Percentiles rank a stretch among this genome's conserved stretches.
Conservation (phyloP, 2,888 invertebrate species). For the Smittia aterrima region DNA sequence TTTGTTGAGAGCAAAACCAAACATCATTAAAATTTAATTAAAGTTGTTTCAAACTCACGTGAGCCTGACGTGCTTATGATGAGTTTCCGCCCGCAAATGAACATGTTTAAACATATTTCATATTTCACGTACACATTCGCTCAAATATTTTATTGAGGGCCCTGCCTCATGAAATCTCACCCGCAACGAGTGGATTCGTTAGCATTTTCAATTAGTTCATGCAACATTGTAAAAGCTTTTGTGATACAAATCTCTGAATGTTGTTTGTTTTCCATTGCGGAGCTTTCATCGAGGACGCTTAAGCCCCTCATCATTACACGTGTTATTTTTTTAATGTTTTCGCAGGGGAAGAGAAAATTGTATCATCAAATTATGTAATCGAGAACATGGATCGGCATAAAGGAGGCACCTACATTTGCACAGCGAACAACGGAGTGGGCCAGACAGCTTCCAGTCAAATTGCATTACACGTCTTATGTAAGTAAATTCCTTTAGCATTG, state of each 20-base stretch:
- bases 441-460: conserved; percentile 57
- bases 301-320: conserved; percentile 1
- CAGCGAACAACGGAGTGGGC: conserved; percentile 58
- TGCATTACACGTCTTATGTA: conserved; percentile 58
- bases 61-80: conserved; percentile 38
- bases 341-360: conserved; percentile 57
- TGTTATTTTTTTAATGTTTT: background rate
- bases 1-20: background rate
- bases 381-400: conserved; percentile 58
- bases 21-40: conserved; percentile 41
- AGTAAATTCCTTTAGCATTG: conserved; percentile 47
- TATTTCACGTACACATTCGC: background rate
- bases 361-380: conserved; percentile 56
- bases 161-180: background rate
- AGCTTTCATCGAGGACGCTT: background rate
- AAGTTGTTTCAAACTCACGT: conserved; percentile 26
- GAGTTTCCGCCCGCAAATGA: conserved; percentile 39
- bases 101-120: conserved; percentile 24
- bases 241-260: background rate
- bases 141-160: background rate
- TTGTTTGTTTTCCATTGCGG: background rate
- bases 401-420: conserved; percentile 58
- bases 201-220: conserved; percentile 3
- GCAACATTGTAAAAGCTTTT: no score
- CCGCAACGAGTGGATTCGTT: background rate